Base-by-base conservation (phyloP, 2,888 invertebrate genomes). In the Leptodirus hochenwartii region DNA sequence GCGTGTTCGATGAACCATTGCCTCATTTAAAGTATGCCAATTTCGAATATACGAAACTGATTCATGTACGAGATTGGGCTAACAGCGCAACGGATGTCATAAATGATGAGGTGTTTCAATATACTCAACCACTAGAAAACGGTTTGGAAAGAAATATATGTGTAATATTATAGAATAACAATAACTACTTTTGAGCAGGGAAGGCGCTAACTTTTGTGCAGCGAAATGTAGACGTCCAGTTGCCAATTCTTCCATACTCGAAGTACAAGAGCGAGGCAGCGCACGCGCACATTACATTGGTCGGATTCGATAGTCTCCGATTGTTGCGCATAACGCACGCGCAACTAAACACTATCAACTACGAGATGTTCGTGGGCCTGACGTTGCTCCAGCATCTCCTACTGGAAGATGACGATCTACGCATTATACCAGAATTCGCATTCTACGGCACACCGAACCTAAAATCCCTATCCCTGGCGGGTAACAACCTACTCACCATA, bases 331-430 rank as follows among this genome's bases (percentile, higher is more conserved):
- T 74, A 20, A 61, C 62, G 27, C 57, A 61, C 30, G 73, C 74
- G 39, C 59, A 64, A 34, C 45, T 75, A 26, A 62, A 62, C 37
- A 64, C 67, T 42, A 51, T 74, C 35, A 61, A 68, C 38, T 71
- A 71, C 69, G 69, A 73, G 45, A 69, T 74, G 65, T 72, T 75
- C 46, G 66, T 71, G 35, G 71, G 70, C 3, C 51, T 75, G 5
- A 49, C 56, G 2, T 62, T 61, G 35, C 46, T 76, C 20, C 56
- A 66, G 37, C 66, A 65, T 42, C 58, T 76, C 37, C 65, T 71
- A 16, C 51, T 76, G 16, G 73, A 74, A 38, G 61, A 61, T 32
- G 75, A 75, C 43, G 59, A 63, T 33, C 58, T 76, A 17, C 61
- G 61, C 44, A 65, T 69, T 37, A 59, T 76, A 31, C 73, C 73